A percentile compares a stretch with the other conserved stretches of the same genome.
Conservation (phyloP, 2,888 invertebrate species). For the Macrosoma leucophasiata region DNA sequence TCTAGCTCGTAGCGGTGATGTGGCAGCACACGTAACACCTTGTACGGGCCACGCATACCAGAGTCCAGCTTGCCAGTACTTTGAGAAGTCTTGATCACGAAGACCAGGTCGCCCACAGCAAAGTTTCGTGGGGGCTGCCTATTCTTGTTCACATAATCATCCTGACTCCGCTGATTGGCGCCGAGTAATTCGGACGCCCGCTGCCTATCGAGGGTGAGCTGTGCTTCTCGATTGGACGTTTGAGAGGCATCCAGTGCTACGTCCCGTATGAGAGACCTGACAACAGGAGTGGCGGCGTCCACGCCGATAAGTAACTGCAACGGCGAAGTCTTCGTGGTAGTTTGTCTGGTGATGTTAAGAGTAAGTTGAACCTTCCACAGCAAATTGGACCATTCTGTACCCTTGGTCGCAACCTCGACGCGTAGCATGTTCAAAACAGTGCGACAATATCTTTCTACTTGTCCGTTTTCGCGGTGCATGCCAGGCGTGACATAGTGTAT, state of each 20-base stretch:
- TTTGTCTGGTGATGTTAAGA: conserved; percentile 16
- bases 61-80: conserved; percentile 23
- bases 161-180: conserved; percentile 9
- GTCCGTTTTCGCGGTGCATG: conserved; percentile 21
- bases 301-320: conserved; percentile 13
- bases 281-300: conserved; percentile 13
- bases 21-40: conserved; percentile 6
- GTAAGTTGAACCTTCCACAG: conserved; percentile 13
- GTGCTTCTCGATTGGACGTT: conserved; percentile 17
- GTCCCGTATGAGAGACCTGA: conserved; percentile 15
- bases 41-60: conserved; percentile 23
- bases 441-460: conserved; percentile 16
- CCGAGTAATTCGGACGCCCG: neutral
- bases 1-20: conserved; percentile 15
- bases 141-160: conserved; percentile 8
- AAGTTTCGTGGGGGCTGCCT: conserved; percentile 7
- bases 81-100: conserved; percentile 23
- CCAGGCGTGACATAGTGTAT: conserved; percentile 17
- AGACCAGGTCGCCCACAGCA: conserved; percentile 18
- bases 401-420: conserved; percentile 9
- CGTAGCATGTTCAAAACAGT: conserved; percentile 18
- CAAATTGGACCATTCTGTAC: conserved; percentile 3
- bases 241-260: conserved; percentile 1
- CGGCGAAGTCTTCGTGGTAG: conserved; percentile 11
- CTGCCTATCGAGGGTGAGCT: conserved; percentile 3